Conservation (phyloP, 2,113 vertebrate species). For the Platichthys stellatus region DNA sequence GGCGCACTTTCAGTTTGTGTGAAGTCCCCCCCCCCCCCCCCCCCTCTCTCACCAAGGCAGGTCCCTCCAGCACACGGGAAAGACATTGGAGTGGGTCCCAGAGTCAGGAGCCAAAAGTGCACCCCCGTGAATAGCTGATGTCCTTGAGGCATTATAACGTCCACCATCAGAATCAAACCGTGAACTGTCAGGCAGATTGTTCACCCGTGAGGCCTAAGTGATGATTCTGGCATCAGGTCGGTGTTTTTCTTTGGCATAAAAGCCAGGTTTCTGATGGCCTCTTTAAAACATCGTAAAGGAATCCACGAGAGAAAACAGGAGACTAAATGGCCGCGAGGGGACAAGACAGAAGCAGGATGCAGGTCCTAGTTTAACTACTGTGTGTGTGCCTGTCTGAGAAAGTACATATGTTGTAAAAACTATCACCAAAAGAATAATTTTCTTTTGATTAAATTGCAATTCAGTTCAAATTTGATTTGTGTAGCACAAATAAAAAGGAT, state of each 20-base stretch:
- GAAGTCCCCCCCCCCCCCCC: not conserved
- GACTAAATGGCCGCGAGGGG: not conserved
- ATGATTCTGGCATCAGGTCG: slow-evolving; percentile 45
- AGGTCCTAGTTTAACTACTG: slow-evolving; percentile 15
- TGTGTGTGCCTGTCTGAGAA: no score
- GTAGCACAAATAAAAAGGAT: no score
- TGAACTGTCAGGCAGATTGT: slow-evolving; percentile 19
- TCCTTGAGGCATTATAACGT: slow-evolving; percentile 27
- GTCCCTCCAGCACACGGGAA: slow-evolving; percentile 41
- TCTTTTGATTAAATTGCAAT: no score
- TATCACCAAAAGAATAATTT: no score
- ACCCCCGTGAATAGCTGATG: slow-evolving; percentile 9
- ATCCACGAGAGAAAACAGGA: slow-evolving; percentile 21
- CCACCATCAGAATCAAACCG: slow-evolving; percentile 11
- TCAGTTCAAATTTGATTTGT: no score
- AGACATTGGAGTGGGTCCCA: slow-evolving; percentile 30
- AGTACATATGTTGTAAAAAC: no score
- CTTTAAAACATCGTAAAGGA: slow-evolving; percentile 19
- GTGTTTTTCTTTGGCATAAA: slow-evolving; percentile 37
- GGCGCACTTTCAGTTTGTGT: slow-evolving; percentile 40
- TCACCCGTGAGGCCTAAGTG: slow-evolving; percentile 33
- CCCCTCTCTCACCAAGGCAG: slow-evolving; percentile 9
- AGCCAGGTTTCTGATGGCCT: slow-evolving; percentile 28
- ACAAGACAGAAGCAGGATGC: slow-evolving; percentile 16
- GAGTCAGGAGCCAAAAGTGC: not conserved